phyloP scores from a whole-genome alignment of 2,888 invertebrate genomes.

The Synergus laeviventris region DNA sequence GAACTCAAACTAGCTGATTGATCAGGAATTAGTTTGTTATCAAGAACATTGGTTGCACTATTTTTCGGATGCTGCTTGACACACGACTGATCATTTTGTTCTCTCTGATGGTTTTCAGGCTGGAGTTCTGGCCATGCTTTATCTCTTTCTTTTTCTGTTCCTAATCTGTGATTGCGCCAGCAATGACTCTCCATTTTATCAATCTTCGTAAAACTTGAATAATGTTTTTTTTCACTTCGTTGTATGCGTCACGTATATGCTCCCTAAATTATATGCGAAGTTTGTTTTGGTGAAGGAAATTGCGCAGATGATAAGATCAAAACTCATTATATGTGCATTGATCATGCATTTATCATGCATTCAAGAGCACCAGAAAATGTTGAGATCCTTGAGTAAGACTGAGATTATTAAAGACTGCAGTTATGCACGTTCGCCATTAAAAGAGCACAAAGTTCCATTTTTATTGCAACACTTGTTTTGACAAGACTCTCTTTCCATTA shows the following conservation, averaged over 20 bases:
- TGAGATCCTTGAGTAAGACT: too few relatives aligned
- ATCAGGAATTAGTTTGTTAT: background rate
- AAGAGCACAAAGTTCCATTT: background rate
- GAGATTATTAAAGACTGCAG: too few relatives aligned
- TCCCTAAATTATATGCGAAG: background rate
- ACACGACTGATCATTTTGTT: constrained; percentile 12
- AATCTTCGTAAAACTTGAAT: background rate
- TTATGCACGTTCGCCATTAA: background rate
- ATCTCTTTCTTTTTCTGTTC: constrained; percentile 24
- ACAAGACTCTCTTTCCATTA: too few relatives aligned
- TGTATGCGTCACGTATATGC: background rate
- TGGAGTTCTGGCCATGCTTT: constrained; percentile 39
- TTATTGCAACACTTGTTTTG: background rate
- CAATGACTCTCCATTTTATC: constrained; percentile 15
- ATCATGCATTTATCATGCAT: too few relatives aligned
- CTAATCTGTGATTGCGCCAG: constrained; percentile 24
- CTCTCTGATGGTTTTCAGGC: background rate
- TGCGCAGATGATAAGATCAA: background rate
- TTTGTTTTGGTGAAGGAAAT: background rate
- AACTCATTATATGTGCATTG: too few relatives aligned
- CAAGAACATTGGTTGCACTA: background rate
- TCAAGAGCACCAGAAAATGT: too few relatives aligned
- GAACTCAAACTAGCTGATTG: constrained; percentile 33
- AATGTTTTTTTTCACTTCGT: background rate
- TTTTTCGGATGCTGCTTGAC: background rate